Percentiles rank a stretch among this genome's conserved stretches.
These are phyloP conservation scores for Nematolebias whitei DNA, from an alignment of 2,113 vertebrate genomes.

Conservation along the genomic window DNA sequence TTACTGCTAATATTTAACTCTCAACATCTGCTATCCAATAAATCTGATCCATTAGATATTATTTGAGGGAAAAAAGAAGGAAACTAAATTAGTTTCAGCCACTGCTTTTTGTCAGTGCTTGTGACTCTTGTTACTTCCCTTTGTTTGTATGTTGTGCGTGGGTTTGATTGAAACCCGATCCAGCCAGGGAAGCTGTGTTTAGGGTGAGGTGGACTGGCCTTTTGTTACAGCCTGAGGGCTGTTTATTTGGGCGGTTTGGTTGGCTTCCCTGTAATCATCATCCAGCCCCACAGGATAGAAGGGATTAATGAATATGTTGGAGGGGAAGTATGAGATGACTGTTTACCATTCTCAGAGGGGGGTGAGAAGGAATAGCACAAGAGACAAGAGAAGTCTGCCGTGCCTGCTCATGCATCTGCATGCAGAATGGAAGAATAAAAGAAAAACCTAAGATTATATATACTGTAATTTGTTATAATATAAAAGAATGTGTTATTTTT, in stretches of 20 bases:
- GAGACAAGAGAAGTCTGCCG: conserved; percentile 35
- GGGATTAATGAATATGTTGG: conserved; percentile 78
- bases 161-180: conserved; percentile 79
- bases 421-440: conserved; percentile 5
- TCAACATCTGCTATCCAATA: conserved; percentile 16
- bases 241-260: conserved; percentile 79
- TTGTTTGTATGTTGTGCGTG: conserved; percentile 73
- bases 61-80: conserved; percentile 45
- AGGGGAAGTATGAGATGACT: conserved; percentile 79
- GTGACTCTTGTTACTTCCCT: conserved; percentile 64
- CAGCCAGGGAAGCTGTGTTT: conserved; percentile 74
- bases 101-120: conserved; percentile 44
- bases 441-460: not conserved
- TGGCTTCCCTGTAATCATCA: conserved; percentile 79
- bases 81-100: conserved; percentile 63
- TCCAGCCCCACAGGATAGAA: conserved; percentile 75
- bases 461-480: not conserved
- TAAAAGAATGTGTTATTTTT: not conserved
- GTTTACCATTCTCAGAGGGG: conserved; percentile 72
- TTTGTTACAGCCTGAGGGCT: conserved; percentile 77
- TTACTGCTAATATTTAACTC: not conserved
- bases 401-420: conserved; percentile 12
- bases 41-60: conserved; percentile 20
- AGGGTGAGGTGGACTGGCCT: conserved; percentile 77
- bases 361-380: conserved; percentile 51